These are phyloP conservation scores for Percopsis omiscomaycus DNA, from an alignment of 2,797 vertebrate species.

Conservation along the genomic window DNA sequence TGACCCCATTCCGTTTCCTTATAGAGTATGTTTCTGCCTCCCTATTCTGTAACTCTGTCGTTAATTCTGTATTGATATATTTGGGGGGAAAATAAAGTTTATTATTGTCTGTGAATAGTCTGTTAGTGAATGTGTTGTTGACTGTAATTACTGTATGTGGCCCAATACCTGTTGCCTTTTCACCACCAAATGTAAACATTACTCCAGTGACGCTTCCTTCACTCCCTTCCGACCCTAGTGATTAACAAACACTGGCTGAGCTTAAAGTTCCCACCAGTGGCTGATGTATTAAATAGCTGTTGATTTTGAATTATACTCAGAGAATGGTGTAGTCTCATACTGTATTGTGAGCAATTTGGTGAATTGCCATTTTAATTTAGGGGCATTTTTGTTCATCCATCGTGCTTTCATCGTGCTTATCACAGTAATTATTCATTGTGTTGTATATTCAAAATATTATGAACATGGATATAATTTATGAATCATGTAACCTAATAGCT, in stretches of 20 bases:
- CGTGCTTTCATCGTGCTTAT: too few relatives aligned
- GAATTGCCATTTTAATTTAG: neutral
- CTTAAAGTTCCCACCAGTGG: neutral
- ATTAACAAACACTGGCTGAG: neutral
- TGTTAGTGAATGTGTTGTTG: neutral
- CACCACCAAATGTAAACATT: constrained; percentile 24
- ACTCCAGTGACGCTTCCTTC: constrained; percentile 3
- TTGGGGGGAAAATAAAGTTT: neutral
- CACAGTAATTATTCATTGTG: too few relatives aligned
- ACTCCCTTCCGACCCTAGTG: neutral
- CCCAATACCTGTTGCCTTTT: constrained; percentile 18
- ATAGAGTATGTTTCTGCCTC: neutral
- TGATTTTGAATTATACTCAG: neutral
- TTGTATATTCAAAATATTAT: too few relatives aligned
- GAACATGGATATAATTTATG: too few relatives aligned
- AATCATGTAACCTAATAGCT: neutral
- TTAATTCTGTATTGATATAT: neutral
- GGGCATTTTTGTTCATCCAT: too few relatives aligned
- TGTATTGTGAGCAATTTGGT: neutral
- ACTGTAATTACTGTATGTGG: constrained; percentile 22
- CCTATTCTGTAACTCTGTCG: constrained; percentile 13
- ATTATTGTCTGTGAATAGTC: too few relatives aligned
- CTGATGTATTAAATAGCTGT: neutral
- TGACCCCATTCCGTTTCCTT: neutral
- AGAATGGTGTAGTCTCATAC: neutral